phyloP scores from a whole-genome alignment of 1,140 invertebrate species.

The Achroia grisella region DNA sequence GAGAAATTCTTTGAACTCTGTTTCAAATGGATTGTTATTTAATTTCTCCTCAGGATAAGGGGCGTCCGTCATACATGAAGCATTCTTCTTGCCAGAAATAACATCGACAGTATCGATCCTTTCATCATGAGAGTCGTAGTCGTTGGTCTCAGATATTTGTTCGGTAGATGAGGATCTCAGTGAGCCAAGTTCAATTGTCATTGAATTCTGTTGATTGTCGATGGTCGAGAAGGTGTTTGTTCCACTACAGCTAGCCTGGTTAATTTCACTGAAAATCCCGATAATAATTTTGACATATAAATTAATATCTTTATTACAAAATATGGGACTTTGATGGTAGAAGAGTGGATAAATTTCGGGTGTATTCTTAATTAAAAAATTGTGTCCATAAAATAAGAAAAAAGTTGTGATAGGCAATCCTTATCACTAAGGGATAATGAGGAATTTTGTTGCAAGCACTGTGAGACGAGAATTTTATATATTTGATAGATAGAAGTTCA shows the following conservation, averaged over 20 bases:
- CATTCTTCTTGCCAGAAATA: constrained; percentile 14
- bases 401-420: no score
- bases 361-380: no score
- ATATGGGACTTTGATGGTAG: no score
- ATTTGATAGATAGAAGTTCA: no score
- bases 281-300: no score
- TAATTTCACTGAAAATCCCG: constrained; percentile 38
- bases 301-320: no score
- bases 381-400: no score
- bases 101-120: not conserved
- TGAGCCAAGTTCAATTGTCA: no score
- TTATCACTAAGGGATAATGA: no score
- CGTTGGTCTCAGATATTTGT: constrained; percentile 19
- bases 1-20: constrained; percentile 38
- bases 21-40: constrained; percentile 26
- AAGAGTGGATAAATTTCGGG: no score
- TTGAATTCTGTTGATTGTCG: constrained; percentile 2
- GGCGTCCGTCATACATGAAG: constrained; percentile 36
- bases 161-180: constrained; percentile 27
- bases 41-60: constrained; percentile 8
- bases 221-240: not conserved
- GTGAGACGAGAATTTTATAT: no score
- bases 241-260: constrained; percentile 27
- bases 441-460: no score
- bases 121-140: constrained; percentile 20